Base-by-base conservation (phyloP, 2,113 vertebrate genomes). In the Periophthalmodon schlosseri region DNA sequence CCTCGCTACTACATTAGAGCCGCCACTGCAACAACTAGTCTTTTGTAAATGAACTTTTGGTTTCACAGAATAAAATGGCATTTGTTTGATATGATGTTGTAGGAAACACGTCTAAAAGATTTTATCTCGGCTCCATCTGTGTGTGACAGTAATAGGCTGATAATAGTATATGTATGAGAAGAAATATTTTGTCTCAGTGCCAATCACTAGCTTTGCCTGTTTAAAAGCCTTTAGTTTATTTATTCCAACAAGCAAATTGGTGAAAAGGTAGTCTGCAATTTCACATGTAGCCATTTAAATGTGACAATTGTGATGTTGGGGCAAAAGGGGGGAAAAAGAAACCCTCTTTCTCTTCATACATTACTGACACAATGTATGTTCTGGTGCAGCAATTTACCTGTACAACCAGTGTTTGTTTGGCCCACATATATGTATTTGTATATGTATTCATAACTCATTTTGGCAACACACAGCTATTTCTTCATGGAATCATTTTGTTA, bases 21-120 rank as follows among this genome's bases (percentile, higher is more conserved):
- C 94, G 95, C 98, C 97, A 99, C 99, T 99, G 97, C 96, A 95
- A 96, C 95, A 95, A 96, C 96, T 95, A 97, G 96, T 98, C 95
- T 95, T 99, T 98, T 98, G 96, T 96, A 98, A 99, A 99, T 98
- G 96, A 99, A 98, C 98, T 99, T 98, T 98, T 96, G 96, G 96
- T 96, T 97, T 96, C 95, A 94, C 94, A 96, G 95, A 95, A 96
- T 95, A 96, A 97, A 96, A 95, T 97, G 95, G 95, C 95, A 96
- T 98, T 97, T 95, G 94, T 95, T 96, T 97, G 95, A 95, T 96
- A 95, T 89, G 94, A 96, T 97, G 95, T 96, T 95, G 94, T 95
- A 94, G 95, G 96, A 90, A 92, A 93, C 88, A 93, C 95, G 94
- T 91, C 94, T 93, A 95, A 93, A 95, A 93, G 95, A 96, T 95